A percentile compares a stretch with the other conserved stretches of the same genome.
phyloP scores from a whole-genome alignment of 1,140 invertebrate species.

The Oncopodura yosiiana region DNA sequence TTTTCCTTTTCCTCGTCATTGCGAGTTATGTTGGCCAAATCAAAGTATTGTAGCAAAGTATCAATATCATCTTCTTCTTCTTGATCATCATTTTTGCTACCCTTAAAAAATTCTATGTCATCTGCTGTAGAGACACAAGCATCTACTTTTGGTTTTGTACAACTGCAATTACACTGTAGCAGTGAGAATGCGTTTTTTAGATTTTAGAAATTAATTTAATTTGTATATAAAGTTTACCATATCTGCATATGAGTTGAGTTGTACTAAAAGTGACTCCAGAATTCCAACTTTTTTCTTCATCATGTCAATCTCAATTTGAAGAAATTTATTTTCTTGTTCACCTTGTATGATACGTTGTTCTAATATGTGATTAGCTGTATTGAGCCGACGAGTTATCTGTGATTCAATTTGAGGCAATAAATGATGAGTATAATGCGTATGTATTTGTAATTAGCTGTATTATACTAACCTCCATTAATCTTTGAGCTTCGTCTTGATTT shows the following conservation, averaged over 20 bases:
- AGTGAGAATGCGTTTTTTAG: neutral
- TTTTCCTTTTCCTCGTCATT: no score
- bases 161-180: neutral
- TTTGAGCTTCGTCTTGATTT: no score
- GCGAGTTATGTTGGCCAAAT: no score
- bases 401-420: no score
- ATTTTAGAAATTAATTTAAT: neutral
- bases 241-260: neutral
- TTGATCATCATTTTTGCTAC: constrained; percentile 1
- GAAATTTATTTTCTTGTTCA: constrained; percentile 15
- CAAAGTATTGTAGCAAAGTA: neutral
- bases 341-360: constrained; percentile 6
- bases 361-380: constrained; percentile 2
- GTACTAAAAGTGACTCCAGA: constrained; percentile 11
- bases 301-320: constrained; percentile 10
- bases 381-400: constrained; percentile 2
- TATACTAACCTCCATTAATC: no score
- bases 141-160: neutral
- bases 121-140: neutral
- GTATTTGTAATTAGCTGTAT: no score
- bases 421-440: no score
- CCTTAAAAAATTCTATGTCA: neutral
- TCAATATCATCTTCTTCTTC: neutral
- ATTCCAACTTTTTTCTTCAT: constrained; percentile 17
- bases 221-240: neutral